Percentiles rank a stretch among this genome's conserved stretches.
phyloP scores from a whole-genome alignment of 1,140 invertebrate species.

The Pogonognathellus flavescens region DNA sequence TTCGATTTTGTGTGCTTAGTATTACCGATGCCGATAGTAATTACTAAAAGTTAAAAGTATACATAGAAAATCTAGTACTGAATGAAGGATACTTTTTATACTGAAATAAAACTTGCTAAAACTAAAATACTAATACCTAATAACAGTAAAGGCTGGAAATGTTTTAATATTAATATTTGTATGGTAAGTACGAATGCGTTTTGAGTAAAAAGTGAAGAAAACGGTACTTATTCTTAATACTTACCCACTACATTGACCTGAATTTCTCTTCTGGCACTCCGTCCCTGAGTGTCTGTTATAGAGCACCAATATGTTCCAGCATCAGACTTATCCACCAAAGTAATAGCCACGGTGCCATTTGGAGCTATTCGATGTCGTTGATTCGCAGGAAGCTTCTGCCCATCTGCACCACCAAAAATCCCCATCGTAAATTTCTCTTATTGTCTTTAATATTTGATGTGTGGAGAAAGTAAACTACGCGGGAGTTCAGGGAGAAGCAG shows the following conservation, averaged over 20 bases:
- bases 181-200: no score
- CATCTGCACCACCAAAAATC: conserved; percentile 51
- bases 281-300: conserved; percentile 55
- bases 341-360: conserved; percentile 62
- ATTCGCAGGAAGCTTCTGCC: conserved; percentile 59
- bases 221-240: conserved; percentile 5
- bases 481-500: conserved; percentile 5
- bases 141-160: no score
- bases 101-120: no score
- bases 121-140: no score
- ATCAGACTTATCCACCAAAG: conserved; percentile 59
- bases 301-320: conserved; percentile 61
- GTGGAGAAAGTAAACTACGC: not conserved
- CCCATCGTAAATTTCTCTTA: conserved; percentile 56
- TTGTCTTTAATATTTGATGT: conserved; percentile 60
- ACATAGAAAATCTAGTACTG: no score
- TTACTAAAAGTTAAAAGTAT: no score
- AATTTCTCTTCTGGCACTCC: conserved; percentile 59
- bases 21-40: no score
- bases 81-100: no score
- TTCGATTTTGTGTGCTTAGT: no score
- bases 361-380: conserved; percentile 59
- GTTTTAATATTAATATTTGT: no score
- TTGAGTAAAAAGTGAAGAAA: not conserved
- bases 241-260: conserved; percentile 66